phyloP scores from a whole-genome alignment of 2,113 vertebrate genomes.

The Oplegnathus fasciatus region DNA sequence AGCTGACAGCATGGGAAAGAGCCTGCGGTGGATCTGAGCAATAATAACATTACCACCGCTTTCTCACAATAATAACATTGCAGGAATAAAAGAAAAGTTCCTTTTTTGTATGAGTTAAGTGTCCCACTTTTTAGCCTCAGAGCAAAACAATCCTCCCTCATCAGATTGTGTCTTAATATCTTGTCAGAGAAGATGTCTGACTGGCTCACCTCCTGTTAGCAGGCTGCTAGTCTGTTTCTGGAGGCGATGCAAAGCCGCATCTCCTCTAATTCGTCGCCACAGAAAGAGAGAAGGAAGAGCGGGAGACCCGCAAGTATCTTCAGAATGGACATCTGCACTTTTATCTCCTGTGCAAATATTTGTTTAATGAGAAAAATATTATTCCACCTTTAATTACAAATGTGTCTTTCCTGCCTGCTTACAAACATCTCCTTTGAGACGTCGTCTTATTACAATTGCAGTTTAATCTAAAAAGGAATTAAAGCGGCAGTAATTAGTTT shows the following conservation, averaged over 20 bases:
- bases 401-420: conserved; percentile 69
- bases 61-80: conserved; percentile 73
- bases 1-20: conserved; percentile 75
- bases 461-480: conserved; percentile 85
- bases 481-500: conserved; percentile 83
- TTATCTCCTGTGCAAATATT: conserved; percentile 68
- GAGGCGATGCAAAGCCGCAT: conserved; percentile 52
- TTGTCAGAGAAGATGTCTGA: conserved; percentile 53
- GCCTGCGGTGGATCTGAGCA: conserved; percentile 73
- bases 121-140: conserved; percentile 63
- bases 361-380: conserved; percentile 74
- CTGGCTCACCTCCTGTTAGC: conserved; percentile 61
- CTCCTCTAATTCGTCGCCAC: conserved; percentile 20
- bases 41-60: conserved; percentile 76
- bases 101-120: conserved; percentile 55
- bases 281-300: conserved; percentile 1
- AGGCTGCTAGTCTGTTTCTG: conserved; percentile 52
- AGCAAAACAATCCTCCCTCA: conserved; percentile 60
- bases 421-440: conserved; percentile 79
- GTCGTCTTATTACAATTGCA: conserved; percentile 77
- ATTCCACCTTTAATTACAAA: conserved; percentile 83
- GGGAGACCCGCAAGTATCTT: conserved; percentile 24
- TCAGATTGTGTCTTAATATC: conserved; percentile 60
- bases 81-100: conserved; percentile 68
- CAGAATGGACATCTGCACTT: conserved; percentile 33